These are phyloP conservation scores for Cebus imitator DNA, from an alignment of 2,113 vertebrate species.

Conservation along the genomic window DNA sequence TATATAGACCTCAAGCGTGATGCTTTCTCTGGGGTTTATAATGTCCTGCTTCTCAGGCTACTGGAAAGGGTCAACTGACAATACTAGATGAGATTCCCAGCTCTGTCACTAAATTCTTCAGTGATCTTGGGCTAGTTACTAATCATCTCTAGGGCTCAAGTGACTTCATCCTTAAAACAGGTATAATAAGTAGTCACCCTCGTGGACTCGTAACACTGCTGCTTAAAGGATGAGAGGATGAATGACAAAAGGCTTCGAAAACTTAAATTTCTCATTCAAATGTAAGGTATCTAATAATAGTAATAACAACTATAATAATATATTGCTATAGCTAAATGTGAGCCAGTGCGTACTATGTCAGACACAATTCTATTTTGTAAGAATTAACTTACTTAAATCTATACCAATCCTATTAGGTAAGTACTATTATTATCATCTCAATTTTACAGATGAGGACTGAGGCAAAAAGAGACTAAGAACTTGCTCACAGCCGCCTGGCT, in stretches of 20 bases:
- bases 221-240: background rate
- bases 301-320: background rate
- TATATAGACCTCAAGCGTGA: background rate
- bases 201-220: background rate
- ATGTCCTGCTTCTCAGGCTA: background rate
- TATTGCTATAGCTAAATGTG: background rate
- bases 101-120: background rate
- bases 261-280: background rate
- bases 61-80: background rate
- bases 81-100: background rate
- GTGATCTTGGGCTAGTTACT: background rate
- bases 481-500: background rate
- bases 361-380: background rate
- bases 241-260: background rate
- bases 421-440: background rate
- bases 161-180: background rate
- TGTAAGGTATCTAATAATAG: background rate
- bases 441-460: constrained; percentile 1
- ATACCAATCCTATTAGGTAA: background rate
- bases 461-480: background rate
- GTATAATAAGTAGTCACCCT: background rate
- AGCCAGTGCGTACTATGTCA: background rate
- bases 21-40: background rate
- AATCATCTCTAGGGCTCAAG: background rate
- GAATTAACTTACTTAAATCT: constrained; percentile 28